Conservation (phyloP, 1,140 invertebrate genomes). For the Oreohelix idahoensis region DNA sequence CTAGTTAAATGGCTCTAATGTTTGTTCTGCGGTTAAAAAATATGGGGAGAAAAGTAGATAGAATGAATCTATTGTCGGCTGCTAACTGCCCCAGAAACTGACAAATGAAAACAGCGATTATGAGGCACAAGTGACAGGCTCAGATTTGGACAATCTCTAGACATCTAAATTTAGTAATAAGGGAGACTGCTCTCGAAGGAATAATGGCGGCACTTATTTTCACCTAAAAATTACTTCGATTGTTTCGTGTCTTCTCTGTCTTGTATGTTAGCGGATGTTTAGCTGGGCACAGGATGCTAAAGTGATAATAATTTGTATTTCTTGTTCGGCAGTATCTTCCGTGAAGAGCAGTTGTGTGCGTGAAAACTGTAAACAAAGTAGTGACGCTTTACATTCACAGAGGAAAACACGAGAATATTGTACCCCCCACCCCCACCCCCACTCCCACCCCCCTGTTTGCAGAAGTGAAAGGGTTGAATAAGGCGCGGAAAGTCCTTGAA, state of each 20-base stretch:
- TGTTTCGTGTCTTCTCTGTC: background rate
- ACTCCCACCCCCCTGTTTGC: too few species aligned
- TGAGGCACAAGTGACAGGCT: background rate
- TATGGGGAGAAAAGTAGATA: background rate
- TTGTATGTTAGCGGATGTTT: background rate
- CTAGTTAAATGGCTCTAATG: background rate
- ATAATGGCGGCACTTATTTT: conserved; percentile 5
- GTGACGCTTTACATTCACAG: background rate
- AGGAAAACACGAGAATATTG: too few species aligned
- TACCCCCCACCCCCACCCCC: too few species aligned
- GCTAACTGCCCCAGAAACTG: background rate
- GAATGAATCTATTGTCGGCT: conserved; percentile 2
- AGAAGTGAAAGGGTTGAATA: too few species aligned
- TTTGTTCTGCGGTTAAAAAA: background rate
- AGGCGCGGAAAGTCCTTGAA: too few species aligned
- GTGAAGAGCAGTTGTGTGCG: background rate
- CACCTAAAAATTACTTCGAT: background rate
- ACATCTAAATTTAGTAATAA: conserved; percentile 16
- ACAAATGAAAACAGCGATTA: conserved; percentile 29
- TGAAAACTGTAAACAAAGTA: background rate
- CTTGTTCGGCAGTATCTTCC: background rate
- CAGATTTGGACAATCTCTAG: background rate
- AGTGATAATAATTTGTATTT: background rate
- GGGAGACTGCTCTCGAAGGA: background rate
- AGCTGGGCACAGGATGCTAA: background rate